Conservation (phyloP, 1,140 invertebrate genomes). For the Venturia canescens region DNA sequence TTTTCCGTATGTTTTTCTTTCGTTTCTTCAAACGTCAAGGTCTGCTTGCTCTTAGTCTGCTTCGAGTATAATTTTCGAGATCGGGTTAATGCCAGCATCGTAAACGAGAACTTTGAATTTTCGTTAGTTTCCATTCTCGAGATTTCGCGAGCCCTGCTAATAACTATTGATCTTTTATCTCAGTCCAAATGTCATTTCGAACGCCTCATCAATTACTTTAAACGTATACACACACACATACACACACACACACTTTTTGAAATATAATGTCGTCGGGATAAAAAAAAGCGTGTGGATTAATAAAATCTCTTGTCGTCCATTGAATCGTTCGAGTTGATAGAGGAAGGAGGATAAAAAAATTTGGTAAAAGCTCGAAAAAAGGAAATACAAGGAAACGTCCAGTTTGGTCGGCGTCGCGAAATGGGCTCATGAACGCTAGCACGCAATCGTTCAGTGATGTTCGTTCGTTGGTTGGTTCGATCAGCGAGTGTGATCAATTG, state of each 20-base stretch:
- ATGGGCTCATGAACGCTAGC: not conserved
- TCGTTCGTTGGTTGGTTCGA: not conserved
- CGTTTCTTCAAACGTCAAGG: not conserved
- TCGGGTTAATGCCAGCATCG: not conserved
- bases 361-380: not conserved
- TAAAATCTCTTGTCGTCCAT: no score
- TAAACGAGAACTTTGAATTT: not conserved
- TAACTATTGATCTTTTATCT: no score
- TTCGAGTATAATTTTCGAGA: not conserved
- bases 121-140: not conserved
- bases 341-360: not conserved
- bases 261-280: no score
- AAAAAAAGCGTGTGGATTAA: no score
- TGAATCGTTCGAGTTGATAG: not conserved
- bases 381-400: not conserved
- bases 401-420: not conserved
- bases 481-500: conserved; percentile 52
- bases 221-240: no score
- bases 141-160: no score
- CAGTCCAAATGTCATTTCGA: no score
- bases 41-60: not conserved
- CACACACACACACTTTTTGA: no score
- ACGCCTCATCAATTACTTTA: no score
- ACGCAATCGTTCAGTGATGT: not conserved
- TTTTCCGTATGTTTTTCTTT: not conserved